Evolutionary conservation across 2,113 vertebrate species (phyloP).

Genomic region (Chlamydotis undulata): DNA sequence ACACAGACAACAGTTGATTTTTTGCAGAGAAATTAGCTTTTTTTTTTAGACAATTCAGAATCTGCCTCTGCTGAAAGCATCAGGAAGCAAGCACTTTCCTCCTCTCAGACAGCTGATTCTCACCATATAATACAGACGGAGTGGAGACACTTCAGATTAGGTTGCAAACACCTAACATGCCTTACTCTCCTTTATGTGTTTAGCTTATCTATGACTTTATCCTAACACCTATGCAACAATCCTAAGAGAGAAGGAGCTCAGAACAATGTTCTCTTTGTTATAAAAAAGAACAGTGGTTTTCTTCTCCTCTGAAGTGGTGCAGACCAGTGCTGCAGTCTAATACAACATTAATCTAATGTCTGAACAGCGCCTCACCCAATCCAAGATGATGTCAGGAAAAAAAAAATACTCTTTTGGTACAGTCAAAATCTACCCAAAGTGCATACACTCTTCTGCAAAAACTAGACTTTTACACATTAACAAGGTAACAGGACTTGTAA

Average conservation of each 20-base stretch:
- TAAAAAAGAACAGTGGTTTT: neutral
- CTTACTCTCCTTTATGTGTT: neutral
- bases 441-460: neutral
- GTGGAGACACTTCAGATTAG: neutral
- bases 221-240: neutral
- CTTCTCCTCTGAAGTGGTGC: neutral
- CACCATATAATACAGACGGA: neutral
- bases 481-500: neutral
- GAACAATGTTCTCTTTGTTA: neutral
- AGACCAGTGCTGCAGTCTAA: neutral
- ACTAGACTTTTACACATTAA: neutral
- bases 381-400: neutral
- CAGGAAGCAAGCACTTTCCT: neutral
- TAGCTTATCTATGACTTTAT: neutral
- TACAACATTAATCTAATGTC: neutral
- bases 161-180: neutral
- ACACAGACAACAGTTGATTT: neutral
- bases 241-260: neutral
- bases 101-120: neutral
- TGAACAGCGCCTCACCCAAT: neutral
- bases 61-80: neutral
- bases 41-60: neutral
- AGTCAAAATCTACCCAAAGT: neutral
- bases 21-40: neutral
- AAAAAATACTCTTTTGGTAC: neutral